Percentiles rank a stretch among this genome's conserved stretches.
These are phyloP conservation scores for Sarcophaga carnaria DNA, from an alignment of 2,888 invertebrate species.

Conservation along the genomic window DNA sequence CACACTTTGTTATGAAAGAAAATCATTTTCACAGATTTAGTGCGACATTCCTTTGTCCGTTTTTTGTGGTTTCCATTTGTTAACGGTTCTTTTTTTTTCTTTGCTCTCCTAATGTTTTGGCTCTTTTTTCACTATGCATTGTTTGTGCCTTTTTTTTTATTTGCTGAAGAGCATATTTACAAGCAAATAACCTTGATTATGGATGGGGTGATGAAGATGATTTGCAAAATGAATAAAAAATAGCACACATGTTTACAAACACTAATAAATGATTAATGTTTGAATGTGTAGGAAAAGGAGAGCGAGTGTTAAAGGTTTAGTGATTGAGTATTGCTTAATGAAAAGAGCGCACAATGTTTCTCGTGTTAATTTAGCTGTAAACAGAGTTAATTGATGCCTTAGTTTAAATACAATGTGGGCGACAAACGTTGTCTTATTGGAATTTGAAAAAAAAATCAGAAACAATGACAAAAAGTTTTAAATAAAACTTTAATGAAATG, in stretches of 20 bases:
- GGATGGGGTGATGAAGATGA: slow-evolving; percentile 11
- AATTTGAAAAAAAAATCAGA: too few relatives aligned
- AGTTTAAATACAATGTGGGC: too few relatives aligned
- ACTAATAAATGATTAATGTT: background rate
- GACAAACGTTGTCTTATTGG: too few relatives aligned
- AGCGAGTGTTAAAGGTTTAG: too few relatives aligned
- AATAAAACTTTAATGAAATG: too few relatives aligned
- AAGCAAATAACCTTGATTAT: slow-evolving; percentile 30
- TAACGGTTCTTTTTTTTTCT: background rate
- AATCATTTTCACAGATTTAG: slow-evolving; percentile 65
- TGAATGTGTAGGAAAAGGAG: too few relatives aligned
- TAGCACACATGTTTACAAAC: background rate
- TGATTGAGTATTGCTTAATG: too few relatives aligned
- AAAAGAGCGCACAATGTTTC: too few relatives aligned
- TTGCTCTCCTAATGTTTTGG: background rate
- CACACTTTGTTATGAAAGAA: slow-evolving; percentile 61
- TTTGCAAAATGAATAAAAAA: background rate
- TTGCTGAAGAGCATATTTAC: background rate
- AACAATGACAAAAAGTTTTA: too few relatives aligned
- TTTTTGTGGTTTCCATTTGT: slow-evolving; percentile 31
- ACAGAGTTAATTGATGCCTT: too few relatives aligned
- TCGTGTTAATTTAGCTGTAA: too few relatives aligned
- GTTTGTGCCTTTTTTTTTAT: slow-evolving; percentile 6
- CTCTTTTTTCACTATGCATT: background rate
- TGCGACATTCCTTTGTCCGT: slow-evolving; percentile 50